Evolutionary conservation across 1,140 invertebrate species (phyloP).

Genomic region (Cydia fagiglandana): DNA sequence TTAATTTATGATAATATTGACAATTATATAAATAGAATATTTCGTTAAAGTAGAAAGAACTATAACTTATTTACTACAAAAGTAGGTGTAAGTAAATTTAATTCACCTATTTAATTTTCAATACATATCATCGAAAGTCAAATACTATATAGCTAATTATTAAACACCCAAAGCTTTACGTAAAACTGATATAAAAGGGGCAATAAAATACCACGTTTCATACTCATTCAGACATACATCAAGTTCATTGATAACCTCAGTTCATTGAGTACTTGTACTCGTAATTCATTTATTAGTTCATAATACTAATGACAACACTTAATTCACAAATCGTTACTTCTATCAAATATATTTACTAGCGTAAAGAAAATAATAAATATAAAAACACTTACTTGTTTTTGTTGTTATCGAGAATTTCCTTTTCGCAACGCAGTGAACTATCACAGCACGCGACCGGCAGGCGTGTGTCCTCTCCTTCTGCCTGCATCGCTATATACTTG

Average conservation of each 20-base stretch:
- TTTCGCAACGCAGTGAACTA: not conserved
- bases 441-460: not conserved
- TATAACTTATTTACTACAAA: too few species aligned
- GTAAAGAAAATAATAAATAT: not conserved
- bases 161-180: not conserved
- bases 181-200: not conserved
- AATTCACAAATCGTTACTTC: not conserved
- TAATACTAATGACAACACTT: not conserved
- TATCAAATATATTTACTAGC: not conserved
- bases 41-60: too few species aligned
- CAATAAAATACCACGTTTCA: not conserved
- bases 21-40: too few species aligned
- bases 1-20: too few species aligned
- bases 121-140: too few species aligned
- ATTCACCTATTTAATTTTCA: too few species aligned
- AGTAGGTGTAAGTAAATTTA: too few species aligned
- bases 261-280: not conserved
- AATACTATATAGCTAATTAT: not conserved
- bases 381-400: not conserved
- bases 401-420: not conserved
- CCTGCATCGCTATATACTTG: slow-evolving; percentile 2
- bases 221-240: not conserved
- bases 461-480: slow-evolving; percentile 4
- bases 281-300: not conserved
- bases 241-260: slow-evolving; percentile 1